Conservation (phyloP, 2,888 invertebrate genomes). For the Cacoxenus indagator region DNA sequence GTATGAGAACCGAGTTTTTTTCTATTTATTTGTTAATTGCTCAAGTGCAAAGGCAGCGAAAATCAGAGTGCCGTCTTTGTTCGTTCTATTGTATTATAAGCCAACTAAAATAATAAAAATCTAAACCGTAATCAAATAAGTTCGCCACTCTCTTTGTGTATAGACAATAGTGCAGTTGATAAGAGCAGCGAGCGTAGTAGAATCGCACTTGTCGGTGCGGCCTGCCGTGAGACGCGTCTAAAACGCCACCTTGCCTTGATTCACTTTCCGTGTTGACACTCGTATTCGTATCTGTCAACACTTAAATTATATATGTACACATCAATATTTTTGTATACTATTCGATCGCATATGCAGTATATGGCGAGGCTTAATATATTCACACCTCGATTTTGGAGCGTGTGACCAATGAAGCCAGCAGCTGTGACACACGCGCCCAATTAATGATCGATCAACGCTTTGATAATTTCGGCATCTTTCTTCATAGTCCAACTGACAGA, state of each 20-base stretch:
- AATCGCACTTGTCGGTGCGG: too few relatives aligned
- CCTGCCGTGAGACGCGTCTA: too few relatives aligned
- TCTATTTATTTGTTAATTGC: neutral
- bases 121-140: neutral
- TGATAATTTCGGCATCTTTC: neutral
- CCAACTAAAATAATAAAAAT: neutral
- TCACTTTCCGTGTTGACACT: constrained; percentile 43
- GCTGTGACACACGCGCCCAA: neutral
- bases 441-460: neutral
- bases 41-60: neutral
- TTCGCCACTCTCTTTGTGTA: neutral
- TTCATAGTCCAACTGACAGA: neutral
- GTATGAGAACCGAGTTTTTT: neutral
- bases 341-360: constrained; percentile 46
- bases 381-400: constrained; percentile 44
- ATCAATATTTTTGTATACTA: constrained; percentile 20
- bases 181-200: too few relatives aligned
- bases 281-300: constrained; percentile 41
- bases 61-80: neutral
- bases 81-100: too few relatives aligned
- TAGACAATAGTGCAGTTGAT: neutral
- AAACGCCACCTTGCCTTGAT: constrained; percentile 45
- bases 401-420: constrained; percentile 47
- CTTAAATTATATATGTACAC: constrained; percentile 18
- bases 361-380: constrained; percentile 41